Evolutionary conservation across 23 tunicate species (phyloP).

Genomic region (Aplidium turbinatum): DNA sequence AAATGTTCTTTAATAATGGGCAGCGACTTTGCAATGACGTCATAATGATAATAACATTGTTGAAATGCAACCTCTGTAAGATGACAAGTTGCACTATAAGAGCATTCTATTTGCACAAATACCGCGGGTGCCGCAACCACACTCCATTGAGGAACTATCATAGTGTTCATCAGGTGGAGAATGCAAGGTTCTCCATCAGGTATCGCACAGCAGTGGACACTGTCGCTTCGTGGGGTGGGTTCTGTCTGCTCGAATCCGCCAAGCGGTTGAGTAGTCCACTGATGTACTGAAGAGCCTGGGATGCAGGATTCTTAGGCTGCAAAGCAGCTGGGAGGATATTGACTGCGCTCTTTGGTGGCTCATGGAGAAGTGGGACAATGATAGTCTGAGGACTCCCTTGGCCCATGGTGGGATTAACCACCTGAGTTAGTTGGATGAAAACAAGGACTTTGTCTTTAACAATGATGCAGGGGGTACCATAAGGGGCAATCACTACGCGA

Average conservation of each 20-base stretch:
- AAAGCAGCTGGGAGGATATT: conserved; percentile 38
- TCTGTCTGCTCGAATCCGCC: conserved; percentile 18
- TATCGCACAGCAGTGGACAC: conserved; percentile 21
- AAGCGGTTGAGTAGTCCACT: conserved; percentile 1
- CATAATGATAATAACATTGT: too few relatives aligned
- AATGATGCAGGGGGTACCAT: conserved; percentile 56
- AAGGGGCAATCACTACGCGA: conserved; percentile 26
- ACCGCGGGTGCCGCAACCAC: too few relatives aligned
- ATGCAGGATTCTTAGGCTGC: background rate
- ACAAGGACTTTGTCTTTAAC: conserved; percentile 71
- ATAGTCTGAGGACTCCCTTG: conserved; percentile 25
- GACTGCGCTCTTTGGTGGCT: conserved; percentile 20
- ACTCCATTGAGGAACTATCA: too few relatives aligned
- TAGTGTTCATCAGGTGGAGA: background rate
- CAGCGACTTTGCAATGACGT: too few relatives aligned
- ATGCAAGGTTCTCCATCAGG: conserved; percentile 27
- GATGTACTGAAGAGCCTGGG: conserved; percentile 34
- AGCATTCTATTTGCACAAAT: too few relatives aligned
- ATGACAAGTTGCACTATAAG: too few relatives aligned
- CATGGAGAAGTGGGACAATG: conserved; percentile 39
- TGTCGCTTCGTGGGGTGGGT: background rate
- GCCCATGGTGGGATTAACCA: background rate
- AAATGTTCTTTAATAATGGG: too few relatives aligned
- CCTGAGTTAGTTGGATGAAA: conserved; percentile 53
- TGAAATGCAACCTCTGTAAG: too few relatives aligned